These are phyloP conservation scores for Tauraco erythrolophus DNA, from an alignment of 2,113 vertebrate species.

Conservation along the genomic window DNA sequence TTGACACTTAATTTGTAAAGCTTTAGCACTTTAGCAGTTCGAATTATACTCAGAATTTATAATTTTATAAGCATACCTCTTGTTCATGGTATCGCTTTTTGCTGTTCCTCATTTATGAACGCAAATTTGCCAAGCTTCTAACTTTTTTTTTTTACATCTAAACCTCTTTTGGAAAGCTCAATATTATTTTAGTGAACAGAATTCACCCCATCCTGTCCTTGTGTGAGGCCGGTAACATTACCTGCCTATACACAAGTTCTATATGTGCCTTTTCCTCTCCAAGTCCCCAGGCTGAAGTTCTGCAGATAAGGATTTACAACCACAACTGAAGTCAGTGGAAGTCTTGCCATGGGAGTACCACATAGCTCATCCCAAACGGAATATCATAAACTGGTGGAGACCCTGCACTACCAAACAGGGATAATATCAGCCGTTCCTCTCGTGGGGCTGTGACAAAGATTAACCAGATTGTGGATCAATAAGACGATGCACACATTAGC, in stretches of 20 bases:
- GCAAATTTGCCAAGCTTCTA: background rate
- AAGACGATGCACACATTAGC: background rate
- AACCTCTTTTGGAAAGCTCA: background rate
- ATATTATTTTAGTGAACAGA: background rate
- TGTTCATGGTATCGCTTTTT: background rate
- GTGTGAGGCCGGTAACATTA: background rate
- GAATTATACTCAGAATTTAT: no score
- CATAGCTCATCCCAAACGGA: rapidly evolving
- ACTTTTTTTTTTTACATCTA: background rate
- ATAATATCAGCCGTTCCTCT: background rate
- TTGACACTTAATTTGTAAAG: background rate
- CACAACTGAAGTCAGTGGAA: background rate
- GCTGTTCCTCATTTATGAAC: background rate
- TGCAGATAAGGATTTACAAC: background rate
- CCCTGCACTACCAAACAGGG: background rate
- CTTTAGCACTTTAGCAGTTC: no score
- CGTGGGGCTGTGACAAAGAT: background rate
- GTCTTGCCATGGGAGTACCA: background rate
- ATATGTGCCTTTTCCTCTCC: background rate
- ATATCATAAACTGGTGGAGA: background rate
- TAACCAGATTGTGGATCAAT: background rate
- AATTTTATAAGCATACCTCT: background rate
- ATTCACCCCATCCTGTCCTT: background rate
- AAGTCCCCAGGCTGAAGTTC: background rate
- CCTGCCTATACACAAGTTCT: background rate